These are phyloP conservation scores for Periplaneta americana DNA, from an alignment of 1,140 invertebrate species.

Conservation along the genomic window DNA sequence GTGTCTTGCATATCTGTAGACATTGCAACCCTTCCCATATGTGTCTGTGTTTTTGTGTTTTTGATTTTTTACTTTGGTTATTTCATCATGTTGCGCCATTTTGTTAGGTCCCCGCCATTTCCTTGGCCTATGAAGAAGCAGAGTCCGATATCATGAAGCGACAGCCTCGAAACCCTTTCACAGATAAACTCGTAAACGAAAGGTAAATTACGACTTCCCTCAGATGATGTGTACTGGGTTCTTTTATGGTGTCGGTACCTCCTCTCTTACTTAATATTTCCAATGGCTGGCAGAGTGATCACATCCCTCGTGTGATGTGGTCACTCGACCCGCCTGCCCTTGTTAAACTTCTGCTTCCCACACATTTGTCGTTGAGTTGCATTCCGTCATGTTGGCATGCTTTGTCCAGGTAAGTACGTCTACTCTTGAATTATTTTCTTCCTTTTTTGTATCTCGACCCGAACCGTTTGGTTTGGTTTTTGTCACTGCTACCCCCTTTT, in stretches of 20 bases:
- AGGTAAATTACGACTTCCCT: conserved; percentile 58
- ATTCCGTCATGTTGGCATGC: conserved; percentile 3
- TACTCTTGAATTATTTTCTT: conserved; percentile 4
- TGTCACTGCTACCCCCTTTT: neutral
- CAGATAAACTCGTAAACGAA: conserved; percentile 98
- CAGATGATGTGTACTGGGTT: conserved; percentile 6
- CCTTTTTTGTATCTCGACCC: conserved; percentile 3
- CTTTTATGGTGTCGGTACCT: conserved; percentile 14
- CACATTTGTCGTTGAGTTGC: conserved; percentile 3
- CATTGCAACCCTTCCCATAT: neutral
- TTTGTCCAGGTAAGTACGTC: conserved; percentile 7
- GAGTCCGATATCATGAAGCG: conserved; percentile 99
- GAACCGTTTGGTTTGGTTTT: no score
- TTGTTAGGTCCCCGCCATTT: conserved; percentile 91
- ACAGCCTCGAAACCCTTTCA: conserved; percentile 87
- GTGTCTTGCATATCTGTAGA: conserved; percentile 9
- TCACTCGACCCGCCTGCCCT: neutral
- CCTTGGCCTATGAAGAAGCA: conserved; percentile 95
- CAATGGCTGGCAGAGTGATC: neutral
- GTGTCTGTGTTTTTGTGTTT: conserved; percentile 11
- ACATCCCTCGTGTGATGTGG: neutral
- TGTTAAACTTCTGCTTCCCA: neutral
- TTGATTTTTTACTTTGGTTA: conserved; percentile 23
- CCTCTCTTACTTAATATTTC: neutral
- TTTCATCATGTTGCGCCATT: conserved; percentile 26